A percentile compares a stretch with the other conserved stretches of the same genome.
Evolutionary conservation across 1,140 invertebrate genomes (phyloP).

Genomic region (Lucilia sericata): DNA sequence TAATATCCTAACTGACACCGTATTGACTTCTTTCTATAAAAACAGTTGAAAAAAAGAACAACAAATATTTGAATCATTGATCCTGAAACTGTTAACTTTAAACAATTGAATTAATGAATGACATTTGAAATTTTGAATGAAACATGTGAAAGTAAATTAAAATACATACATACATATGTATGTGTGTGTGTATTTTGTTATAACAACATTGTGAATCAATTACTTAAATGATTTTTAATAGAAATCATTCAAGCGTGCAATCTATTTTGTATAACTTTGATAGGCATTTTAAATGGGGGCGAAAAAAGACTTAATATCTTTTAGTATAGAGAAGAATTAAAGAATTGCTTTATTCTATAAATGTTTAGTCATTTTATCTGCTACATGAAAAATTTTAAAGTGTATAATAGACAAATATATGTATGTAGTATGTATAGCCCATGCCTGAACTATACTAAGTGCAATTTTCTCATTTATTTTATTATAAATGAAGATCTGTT

Average conservation of each 20-base stretch:
- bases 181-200: not conserved
- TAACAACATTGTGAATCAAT: not conserved
- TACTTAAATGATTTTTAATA: not conserved
- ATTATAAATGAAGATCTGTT: not conserved
- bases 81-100: not conserved
- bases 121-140: not conserved
- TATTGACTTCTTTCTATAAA: not conserved
- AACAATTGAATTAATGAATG: not conserved
- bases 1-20: not conserved
- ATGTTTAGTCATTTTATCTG: no score
- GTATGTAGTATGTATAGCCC: not conserved
- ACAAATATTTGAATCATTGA: constrained; percentile 1
- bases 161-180: not conserved
- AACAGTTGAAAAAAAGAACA: not conserved
- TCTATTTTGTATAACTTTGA: no score
- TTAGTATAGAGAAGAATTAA: no score
- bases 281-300: no score
- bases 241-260: no score
- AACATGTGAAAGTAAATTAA: no score
- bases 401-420: no score
- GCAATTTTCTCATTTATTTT: constrained; percentile 12
- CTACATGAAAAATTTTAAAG: no score
- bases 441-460: not conserved
- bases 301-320: no score
- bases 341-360: no score